Evolutionary conservation across 1,140 invertebrate genomes (phyloP), one percentile per base, ranked within the genome.

Genomic region (Monochamus saltuarius): DNA sequence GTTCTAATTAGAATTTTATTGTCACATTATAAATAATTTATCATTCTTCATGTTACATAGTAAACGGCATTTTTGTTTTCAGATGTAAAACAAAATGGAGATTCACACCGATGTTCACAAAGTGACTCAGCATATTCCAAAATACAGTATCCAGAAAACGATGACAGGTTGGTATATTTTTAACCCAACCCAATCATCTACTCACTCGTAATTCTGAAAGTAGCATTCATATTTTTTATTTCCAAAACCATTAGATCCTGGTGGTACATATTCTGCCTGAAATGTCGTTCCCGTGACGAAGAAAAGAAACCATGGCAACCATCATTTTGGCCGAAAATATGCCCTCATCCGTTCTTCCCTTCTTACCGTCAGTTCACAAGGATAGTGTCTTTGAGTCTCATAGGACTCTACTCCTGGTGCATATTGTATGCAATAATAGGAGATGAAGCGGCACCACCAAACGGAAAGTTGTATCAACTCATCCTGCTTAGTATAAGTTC

Each of bases 301-400:
- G 82, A 83, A n/a, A 29, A 29, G 22, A 84, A 87, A 4, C 86
- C 89, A 11, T 92, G 89, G 89, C 87, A 91, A 69, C 90, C 90
- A 4, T 76, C 84, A 0, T 79, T 85, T 51, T 92, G 89, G 89
- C 83, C 85, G 61, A 85, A 83, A 75, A 75, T 89, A 56, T 92
- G 88, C 70, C 90, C 90, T 0, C 89, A 89, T 67, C 90, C 90
- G n/a, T 84, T 91, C 70, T 92, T 89, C 68, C 89, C 89, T 6
- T 87, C 87, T 1, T 91, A 89, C 74, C 80, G 89, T 46, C 88
- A 89, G 70, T 86, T 91, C 69, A 87, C 90, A 4, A 81, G 89
- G 47, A 78, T 89, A 1, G 38, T 90, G 17, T 83, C 87, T 34
- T 76, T 90, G 8, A 77, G 87, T 55, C 67, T 89, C 19, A 83